Base-by-base conservation (phyloP, 2,797 vertebrate genomes). In the Lepus oiostolus region DNA sequence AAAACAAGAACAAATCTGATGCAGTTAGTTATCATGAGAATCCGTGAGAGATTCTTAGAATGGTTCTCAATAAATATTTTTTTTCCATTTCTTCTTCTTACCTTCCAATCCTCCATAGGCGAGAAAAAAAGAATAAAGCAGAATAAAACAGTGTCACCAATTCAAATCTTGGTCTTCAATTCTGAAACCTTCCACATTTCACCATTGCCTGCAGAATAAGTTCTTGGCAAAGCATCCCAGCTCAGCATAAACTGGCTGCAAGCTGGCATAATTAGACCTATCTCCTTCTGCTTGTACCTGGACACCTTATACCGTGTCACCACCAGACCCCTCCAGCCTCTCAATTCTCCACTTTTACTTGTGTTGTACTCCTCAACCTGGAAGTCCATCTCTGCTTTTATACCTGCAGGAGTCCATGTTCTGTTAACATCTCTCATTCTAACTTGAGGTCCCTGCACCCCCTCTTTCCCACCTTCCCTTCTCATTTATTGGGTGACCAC, bases 81-180 rank as follows among this genome's bases (percentile, higher is more conserved):
- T 11, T 58, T 11, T 58, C 30, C 38, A 42, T 42, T 42, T 42
- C 70, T 67, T 82, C 24, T 42, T 83, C 42, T 79, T 68, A 32
- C 50, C 50, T 30, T 58, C 42, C 16, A 80, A 38, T 13, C 12
- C 52, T 85, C 89, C 26, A 30, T 47, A 88, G 32, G 47, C 80
- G 52, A 93, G 62, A 80, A 93, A 58, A 90, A 11, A 65, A 42
- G 50, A 91, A 42, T 85, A 58, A 72, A 87, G 50, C 16, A 80
- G 35, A 88, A 21, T 82, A 75, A 77, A 82, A 71, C 10, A 68
- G 26, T 28, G 71, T 77, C 16, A 0, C 74, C 81, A 19, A 12
- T 38, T 82, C 12, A 68, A 68, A 88, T 77, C 87, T 63, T 47
- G 22, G 62, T 30, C 13, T 24, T 68, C 6, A 11, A 32, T 26